phyloP scores from a whole-genome alignment of 92 coral and sea anemone genomes.

The Heliopora coerulea region DNA sequence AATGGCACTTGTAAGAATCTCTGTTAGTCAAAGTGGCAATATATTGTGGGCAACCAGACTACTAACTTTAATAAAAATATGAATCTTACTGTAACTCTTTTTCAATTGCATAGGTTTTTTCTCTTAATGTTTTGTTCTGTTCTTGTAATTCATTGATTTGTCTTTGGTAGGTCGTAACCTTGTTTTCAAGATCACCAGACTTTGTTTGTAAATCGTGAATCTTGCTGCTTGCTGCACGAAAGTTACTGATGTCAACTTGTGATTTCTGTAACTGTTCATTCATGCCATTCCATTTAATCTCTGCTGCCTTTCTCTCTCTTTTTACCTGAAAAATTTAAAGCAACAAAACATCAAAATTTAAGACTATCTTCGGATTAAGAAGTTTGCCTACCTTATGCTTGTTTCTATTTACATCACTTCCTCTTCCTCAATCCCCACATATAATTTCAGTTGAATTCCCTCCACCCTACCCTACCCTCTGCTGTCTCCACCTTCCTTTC shows the following conservation, averaged over 20 bases:
- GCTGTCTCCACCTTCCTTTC: no score
- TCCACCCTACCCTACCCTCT: no score
- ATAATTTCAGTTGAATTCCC: no score
- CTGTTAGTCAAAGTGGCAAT: no score
- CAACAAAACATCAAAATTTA: not conserved
- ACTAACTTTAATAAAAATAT: no score
- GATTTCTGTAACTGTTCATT: conserved; percentile 24
- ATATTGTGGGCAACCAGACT: no score
- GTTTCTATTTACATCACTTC: no score
- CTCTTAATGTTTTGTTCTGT: conserved; percentile 9
- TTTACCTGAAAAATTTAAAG: conserved; percentile 2
- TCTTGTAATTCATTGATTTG: conserved; percentile 4
- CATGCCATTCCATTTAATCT: not conserved
- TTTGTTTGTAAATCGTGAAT: conserved; percentile 18
- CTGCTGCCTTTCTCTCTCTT: not conserved
- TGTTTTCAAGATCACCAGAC: conserved; percentile 15
- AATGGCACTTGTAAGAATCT: no score
- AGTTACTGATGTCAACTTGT: not conserved
- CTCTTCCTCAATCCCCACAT: no score
- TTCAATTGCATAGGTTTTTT: conserved; percentile 13
- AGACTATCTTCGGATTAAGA: no score
- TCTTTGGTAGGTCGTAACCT: conserved; percentile 7
- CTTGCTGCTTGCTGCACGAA: conserved; percentile 6
- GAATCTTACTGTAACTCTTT: conserved; percentile 19
- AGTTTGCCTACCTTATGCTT: no score